Evolutionary conservation across 2,797 vertebrate genomes (phyloP), one percentile per base, ranked within the genome.

Genomic region (Rhinichthys osculus): DNA sequence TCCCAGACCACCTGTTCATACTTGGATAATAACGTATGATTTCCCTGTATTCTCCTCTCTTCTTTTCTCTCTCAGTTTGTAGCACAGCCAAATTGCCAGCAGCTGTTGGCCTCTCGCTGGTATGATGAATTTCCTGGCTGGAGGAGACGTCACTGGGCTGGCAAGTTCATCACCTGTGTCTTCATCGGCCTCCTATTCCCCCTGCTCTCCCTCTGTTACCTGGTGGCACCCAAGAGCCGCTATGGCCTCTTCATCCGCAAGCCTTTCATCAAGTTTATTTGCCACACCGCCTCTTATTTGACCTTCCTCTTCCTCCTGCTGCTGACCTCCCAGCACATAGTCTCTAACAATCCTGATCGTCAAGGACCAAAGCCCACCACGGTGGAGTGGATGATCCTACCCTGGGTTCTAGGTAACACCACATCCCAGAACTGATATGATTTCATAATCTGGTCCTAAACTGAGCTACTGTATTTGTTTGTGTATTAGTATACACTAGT

Each of bases 181-280:
- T 95, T 97, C 88, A 97, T 99, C 76, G 98, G 98, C 93, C 94
- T 99, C 14, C 95, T 98, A 91, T 99, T 98, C 85, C 98, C 98
- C 0, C 88, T 98, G 89, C 95, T 99, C 91, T 99, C 96, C 88
- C 92, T 98, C 88, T 96, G 97, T 93, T 99, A 99, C 94, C 91
- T 99, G 92, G 94, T 98, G 89, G 95, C 94, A 42, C 98, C 98
- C 62, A 99, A 98, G 94, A 99, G 97, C 92, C 96, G 95, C 14
- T 92, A 96, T 5, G 98, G 98, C 88, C 94, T 97, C 30, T 98
- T 99, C 94, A 99, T 99, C 93, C 96, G 97, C 89, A 99, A 98
- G 91, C 98, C 98, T 89, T 99, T 99, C 94, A 97, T 99, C 95
- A 99, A 99, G 95, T 99, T 99, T 94, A 99, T 99, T 95, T 99